Base-by-base conservation (phyloP, 2,888 invertebrate species). In the Cheilosia impressa region DNA sequence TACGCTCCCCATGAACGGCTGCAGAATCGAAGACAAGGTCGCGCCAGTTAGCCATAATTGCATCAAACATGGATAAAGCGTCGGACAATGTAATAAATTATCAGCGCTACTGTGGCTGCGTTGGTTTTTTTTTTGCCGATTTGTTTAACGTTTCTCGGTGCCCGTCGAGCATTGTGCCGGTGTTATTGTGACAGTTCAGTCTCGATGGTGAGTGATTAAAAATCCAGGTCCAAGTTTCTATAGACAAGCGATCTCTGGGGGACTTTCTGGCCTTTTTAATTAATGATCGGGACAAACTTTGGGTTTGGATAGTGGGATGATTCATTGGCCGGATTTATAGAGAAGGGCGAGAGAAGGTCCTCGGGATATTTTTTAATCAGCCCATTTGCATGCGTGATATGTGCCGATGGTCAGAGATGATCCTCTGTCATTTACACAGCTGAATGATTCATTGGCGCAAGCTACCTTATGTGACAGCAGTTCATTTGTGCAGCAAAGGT, bases 11-110 rank as follows among this genome's bases (percentile, higher is more conserved):
- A 72, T 81, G 77, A 81, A 85, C 77, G 81, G 72, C 76, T 63
- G 62, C 52, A 50, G 85, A 85, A 81, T 81, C 62, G 85, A 81
- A 81, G 85, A 81, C 85, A 85, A 85, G 85, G 85, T 85, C 85
- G 80, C 72, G 76, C 66, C 58, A 57, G 75, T 77, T 62, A 72
- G 52, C 85, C 85, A 81, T 81, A 85, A 81, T 81, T 85, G 62
- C 76, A 77, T 77, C 63, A 63, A 77, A 69, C 81, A 81, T 85
- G 85, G 80, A 85, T 81, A 72, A 72, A 81, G 77, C 76, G 76
- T 63, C 53, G 75, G 71, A 71, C 81, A 85, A 76, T 85, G 85
- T 57, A 60, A 81, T 85, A 85, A 85, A 81, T 85, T 81, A 81
- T 31, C 66, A 65, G 47, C 19, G 80, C 85, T 66, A 57, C 81